Evolutionary conservation across 2,797 vertebrate genomes (phyloP), one percentile per base, ranked within the genome.

Genomic region (Pipistrellus pygmaeus): DNA sequence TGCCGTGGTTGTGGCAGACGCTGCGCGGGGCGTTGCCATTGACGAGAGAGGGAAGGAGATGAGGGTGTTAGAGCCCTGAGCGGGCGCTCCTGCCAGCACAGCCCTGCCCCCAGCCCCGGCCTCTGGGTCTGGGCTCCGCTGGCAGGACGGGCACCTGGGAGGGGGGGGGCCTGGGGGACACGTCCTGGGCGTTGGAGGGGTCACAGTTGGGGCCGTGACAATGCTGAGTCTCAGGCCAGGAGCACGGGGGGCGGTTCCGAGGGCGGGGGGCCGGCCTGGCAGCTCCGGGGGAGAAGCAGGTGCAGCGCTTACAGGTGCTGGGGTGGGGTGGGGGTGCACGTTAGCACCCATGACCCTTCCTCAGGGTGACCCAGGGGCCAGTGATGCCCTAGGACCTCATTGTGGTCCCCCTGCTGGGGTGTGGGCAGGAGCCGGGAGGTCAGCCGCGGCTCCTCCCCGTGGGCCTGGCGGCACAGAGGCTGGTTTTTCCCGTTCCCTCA

Each of bases 381-480:
- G 57, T 12, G 1, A 2, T 55, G 18, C 3, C 44, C 53, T 53
- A 17, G 80, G 32, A 8, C n/a, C 21, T 38, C 0, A 0, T 6
- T 25, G 48, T 62, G 71, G 72, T 68, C 46, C 60, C 0, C 35
- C 38, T 35, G 66, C 71, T 46, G 62, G 62, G 51, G 32, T 12
- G 13, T 21, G 1, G 57, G 62, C 90, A 27, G 73, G 60, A 92
- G 38, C 38, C 46, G 27, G 27, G 15, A 69, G 35, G 27, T 46
- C 3, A 0, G 46, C 41, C 14, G 4, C 23, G 21, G 64, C 21
- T 3, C 25, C 30, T 48, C 6, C 14, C 0, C 30, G 17, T 0
- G 0, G 0, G 35, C 9, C 55, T n/a, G 41, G 21, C 62, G 30
- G 55, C 12, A 5, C 11, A 0, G 5, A 7, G 55, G 30, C 55